phyloP scores from a whole-genome alignment of 2,888 invertebrate genomes.

The Chydorus sphaericus region DNA sequence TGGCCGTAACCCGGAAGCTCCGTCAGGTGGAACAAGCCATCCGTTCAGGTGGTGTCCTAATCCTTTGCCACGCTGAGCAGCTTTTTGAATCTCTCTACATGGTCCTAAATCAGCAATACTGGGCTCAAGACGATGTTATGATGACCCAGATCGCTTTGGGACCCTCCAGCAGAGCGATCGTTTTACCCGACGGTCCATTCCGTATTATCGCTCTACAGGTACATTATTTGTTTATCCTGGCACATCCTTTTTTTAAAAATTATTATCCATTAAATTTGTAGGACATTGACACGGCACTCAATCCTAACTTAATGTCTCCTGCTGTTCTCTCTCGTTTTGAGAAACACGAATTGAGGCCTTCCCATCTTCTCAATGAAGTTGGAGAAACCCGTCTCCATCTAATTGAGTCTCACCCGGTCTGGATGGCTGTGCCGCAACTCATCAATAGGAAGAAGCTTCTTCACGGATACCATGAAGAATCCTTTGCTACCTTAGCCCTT shows the following conservation, averaged over 20 bases:
- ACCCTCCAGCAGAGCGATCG: constrained; percentile 2
- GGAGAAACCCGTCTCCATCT: not conserved
- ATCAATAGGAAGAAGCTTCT: not conserved
- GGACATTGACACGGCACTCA: constrained; percentile 1
- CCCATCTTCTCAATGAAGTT: not conserved
- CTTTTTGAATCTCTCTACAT: constrained; percentile 10
- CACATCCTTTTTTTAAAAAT: too few species aligned
- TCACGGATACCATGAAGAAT: constrained; percentile 6
- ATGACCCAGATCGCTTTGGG: constrained; percentile 8
- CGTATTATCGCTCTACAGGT: constrained; percentile 10
- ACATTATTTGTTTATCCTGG: too few species aligned
- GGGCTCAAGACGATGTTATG: constrained; percentile 6
- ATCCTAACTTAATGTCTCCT: not conserved
- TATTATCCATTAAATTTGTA: too few species aligned
- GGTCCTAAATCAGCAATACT: constrained; percentile 11
- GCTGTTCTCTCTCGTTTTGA: constrained; percentile 7
- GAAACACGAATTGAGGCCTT: constrained; percentile 4
- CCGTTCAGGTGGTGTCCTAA: constrained; percentile 3
- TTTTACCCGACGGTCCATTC: constrained; percentile 4
- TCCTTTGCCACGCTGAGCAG: constrained; percentile 8
- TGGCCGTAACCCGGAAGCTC: constrained; percentile 4
- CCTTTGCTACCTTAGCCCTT: constrained; percentile 1
- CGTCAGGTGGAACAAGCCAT: constrained; percentile 9
- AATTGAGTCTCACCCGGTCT: not conserved
- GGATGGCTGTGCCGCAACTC: not conserved